A percentile compares a stretch with the other conserved stretches of the same genome.
These are phyloP conservation scores for Botrylloides violaceus DNA, from an alignment of 23 tunicate species.

Conservation along the genomic window DNA sequence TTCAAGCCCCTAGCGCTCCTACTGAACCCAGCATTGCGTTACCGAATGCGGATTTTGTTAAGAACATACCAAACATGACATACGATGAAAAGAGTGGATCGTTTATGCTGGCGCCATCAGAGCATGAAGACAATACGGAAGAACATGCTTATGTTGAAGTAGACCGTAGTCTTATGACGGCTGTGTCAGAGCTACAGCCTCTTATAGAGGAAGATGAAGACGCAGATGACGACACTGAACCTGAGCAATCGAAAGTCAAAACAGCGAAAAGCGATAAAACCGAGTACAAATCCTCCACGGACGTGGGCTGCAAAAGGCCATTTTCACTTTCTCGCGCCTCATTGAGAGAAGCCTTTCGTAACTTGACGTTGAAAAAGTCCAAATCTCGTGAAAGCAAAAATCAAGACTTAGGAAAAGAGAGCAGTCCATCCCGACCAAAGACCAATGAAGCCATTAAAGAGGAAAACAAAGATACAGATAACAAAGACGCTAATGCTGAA, in stretches of 20 bases:
- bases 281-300: not conserved
- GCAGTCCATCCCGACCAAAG: not conserved
- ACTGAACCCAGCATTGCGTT: not conserved
- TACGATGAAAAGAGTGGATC: not conserved
- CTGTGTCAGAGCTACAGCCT: constrained; percentile 3
- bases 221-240: not conserved
- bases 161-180: not conserved
- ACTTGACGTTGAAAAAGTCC: constrained; percentile 6
- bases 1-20: not conserved
- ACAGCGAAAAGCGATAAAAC: not conserved
- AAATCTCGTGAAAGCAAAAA: constrained; percentile 2
- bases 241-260: not conserved
- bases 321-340: constrained; percentile 2
- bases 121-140: not conserved
- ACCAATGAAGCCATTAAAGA: not conserved
- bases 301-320: not conserved
- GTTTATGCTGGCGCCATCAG: not conserved
- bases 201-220: constrained; percentile 12
- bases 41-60: not conserved
- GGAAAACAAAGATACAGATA: not conserved
- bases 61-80: not conserved
- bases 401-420: not conserved
- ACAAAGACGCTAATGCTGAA: not conserved
- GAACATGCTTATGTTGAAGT: not conserved
- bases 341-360: constrained; percentile 13